Conservation (phyloP, 2,888 invertebrate genomes). For the Drosophila picticornis region DNA sequence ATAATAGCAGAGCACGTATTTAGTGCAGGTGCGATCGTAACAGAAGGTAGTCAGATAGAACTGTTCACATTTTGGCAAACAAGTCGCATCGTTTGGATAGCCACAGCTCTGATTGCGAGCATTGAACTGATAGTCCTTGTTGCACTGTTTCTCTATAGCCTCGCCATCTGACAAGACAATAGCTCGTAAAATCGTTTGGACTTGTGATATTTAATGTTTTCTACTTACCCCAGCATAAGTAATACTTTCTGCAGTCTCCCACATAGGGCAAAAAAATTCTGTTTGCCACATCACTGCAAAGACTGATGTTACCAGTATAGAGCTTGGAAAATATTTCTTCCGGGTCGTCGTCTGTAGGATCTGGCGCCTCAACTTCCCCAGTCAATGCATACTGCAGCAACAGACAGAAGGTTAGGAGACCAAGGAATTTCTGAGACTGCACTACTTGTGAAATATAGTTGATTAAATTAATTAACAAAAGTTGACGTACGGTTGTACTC, state of each 20-base stretch:
- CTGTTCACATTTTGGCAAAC: constrained; percentile 52
- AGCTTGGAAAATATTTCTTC: background rate
- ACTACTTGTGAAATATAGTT: constrained; percentile 19
- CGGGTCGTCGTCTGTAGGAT: background rate
- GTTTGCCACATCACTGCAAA: constrained; percentile 65
- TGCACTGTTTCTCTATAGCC: constrained; percentile 57
- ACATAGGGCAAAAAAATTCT: constrained; percentile 71
- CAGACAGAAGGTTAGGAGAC: constrained; percentile 2
- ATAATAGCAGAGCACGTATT: constrained; percentile 80
- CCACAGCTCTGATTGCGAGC: constrained; percentile 63
- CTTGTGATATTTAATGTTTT: background rate
- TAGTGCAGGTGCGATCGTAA: constrained; percentile 81
- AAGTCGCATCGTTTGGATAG: constrained; percentile 6
- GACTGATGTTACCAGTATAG: constrained; percentile 46
- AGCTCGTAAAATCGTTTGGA: background rate
- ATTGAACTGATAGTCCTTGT: constrained; percentile 55
- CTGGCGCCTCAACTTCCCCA: constrained; percentile 11
- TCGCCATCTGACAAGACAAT: constrained; percentile 43
- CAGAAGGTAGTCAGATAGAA: constrained; percentile 61
- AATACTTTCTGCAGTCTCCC: constrained; percentile 69
- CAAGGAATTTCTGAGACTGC: constrained; percentile 13
- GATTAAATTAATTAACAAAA: background rate
- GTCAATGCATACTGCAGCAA: constrained; percentile 7
- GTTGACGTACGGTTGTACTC: background rate
- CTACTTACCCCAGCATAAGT: constrained; percentile 67